Evolutionary conservation across 35 echinoderm and acorn worm species (phyloP), one percentile per base, ranked within the genome.

Genomic region (Holothuria glaberrima): DNA sequence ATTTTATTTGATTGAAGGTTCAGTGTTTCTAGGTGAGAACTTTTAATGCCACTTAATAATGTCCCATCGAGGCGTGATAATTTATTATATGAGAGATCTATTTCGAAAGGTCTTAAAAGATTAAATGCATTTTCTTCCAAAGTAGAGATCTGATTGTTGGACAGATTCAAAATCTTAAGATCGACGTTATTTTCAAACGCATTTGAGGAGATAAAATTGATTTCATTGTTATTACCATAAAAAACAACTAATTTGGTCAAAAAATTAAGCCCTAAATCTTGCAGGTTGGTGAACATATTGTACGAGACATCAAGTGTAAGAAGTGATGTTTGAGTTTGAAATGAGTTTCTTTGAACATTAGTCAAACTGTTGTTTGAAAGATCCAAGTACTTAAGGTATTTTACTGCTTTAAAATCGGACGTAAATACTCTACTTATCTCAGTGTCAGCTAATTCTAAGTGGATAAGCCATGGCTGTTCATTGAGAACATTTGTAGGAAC

Each of bases 311-410:
- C 80, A 3, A 84, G 32, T 2, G 19, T 64, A 26, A 63, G 0
- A 24, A 84, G 56, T 36, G 52, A n/a, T 9, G 80, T 32, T 26
- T 30, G 20, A 59, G 56, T 27, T 61, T 64, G 52, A 27, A 84
- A 84, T 30, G 26, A 35, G 24, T 84, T 61, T 3, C 34, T 26
- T 25, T 84, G 24, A 19, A 84, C 27, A 24, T 30, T 31, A 22
- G 32, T 61, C 33, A 84, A 33, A 19, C 46, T 58, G 31, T 84
- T 84, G 80, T 84, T 84, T 31, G 80, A 84, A 31, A 84, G 33
- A 57, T 84, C 80, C 22, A 84, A 57, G 9, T 35, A 30, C 5
- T 41, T n/a, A 41, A 84, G 28, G n/a, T 30, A 9, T 20, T 60
- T 84, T 41, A 61, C n/a, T 1, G 18, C 4, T 12, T 17, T 26